Base-by-base conservation (phyloP, 1,140 invertebrate species). In the Habropoda laboriosa region DNA sequence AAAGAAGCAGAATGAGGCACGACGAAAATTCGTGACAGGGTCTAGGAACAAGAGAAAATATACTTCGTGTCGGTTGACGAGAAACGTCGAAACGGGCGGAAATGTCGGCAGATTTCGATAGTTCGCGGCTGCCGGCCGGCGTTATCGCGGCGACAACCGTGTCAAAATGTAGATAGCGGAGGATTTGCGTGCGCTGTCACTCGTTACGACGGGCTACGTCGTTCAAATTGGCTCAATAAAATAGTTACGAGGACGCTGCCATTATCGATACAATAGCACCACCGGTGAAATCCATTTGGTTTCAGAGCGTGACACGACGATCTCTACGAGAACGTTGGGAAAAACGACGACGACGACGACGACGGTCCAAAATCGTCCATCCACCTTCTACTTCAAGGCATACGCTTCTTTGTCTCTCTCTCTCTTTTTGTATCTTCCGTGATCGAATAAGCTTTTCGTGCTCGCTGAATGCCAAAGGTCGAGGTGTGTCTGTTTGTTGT, bases 211-310 rank as follows among this genome's bases (percentile, higher is more conserved):
- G 49, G n/a, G 60, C 35, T 45, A 55, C 38, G 60, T 61, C 80
- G 60, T 6, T 60, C 27, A 67, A 53, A 79, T 82, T 79, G 76
- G 24, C 35, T 53, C 68, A 82, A 81, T 82, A 79, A 82, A 82
- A 82, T 60, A 55, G 67, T 71, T 68, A 58, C 66, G 58, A 64
- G 49, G 18, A 21, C 24, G 16, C n/a, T 21, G 24, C 76, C 32
- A 79, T 72, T 80, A 80, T 80, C 79, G 79, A 76, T 76, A 68
- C 53, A 57, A 38, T 61, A 76, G 42, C 79, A 53, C 27, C 40
- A 30, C 47, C 24, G 38, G 42, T 40, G 60, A 75, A 72, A 73
- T 63, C 70, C 58, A 64, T 79, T 79, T 63, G 58, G 57, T 32
- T 16, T 2, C 7, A 7, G 18, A 38, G 7, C 38, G 18, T 30